A percentile compares a stretch with the other conserved stretches of the same genome.
phyloP scores from a whole-genome alignment of 2,113 vertebrate species.

The Scomber scombrus region DNA sequence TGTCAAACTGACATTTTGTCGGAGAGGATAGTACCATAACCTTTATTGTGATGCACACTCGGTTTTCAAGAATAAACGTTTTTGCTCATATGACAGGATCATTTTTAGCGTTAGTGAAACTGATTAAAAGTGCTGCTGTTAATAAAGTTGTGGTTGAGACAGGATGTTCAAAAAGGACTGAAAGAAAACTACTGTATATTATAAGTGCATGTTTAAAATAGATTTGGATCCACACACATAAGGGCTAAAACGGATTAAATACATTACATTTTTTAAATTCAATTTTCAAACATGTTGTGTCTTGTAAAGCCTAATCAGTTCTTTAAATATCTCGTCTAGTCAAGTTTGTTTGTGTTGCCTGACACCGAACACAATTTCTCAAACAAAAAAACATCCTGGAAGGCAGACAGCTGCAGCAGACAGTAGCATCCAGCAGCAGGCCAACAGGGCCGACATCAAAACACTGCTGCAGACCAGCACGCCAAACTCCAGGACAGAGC shows the following conservation, averaged over 20 bases:
- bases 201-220: no score
- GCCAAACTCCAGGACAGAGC: not conserved
- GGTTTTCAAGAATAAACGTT: conserved; percentile 36
- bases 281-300: not conserved
- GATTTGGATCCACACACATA: not conserved
- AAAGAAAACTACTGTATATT: not conserved
- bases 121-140: conserved; percentile 36
- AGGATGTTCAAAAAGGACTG: not conserved
- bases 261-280: not conserved
- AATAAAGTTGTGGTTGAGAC: not conserved
- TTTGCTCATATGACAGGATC: conserved; percentile 19
- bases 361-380: no score
- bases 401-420: not conserved
- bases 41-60: conserved; percentile 44
- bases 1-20: conserved; percentile 64
- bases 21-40: conserved; percentile 31
- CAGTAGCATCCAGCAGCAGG: not conserved
- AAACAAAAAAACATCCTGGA: no score
- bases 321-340: not conserved
- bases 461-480: not conserved
- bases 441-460: not conserved
- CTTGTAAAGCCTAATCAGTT: not conserved
- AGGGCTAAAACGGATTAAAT: not conserved
- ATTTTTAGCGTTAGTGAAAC: conserved; percentile 41
- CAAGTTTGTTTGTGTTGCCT: not conserved